phyloP scores from a whole-genome alignment of 2,797 vertebrate genomes.

The Chaetodon trifasciatus region DNA sequence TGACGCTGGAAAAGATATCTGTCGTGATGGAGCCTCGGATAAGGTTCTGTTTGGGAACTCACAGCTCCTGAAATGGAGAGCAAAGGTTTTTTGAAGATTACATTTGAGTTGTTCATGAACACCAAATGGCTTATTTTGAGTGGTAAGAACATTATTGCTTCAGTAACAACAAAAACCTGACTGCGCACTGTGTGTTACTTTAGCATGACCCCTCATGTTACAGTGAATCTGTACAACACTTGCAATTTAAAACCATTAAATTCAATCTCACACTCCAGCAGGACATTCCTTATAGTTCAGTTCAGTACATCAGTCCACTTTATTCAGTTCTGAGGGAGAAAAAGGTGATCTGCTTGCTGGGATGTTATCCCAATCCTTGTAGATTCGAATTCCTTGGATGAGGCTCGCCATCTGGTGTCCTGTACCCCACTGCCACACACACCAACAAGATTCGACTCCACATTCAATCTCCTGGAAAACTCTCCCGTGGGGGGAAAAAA shows the following conservation, averaged over 20 bases:
- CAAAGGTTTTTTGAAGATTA: constrained; percentile 22
- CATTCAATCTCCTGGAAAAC: too few species aligned
- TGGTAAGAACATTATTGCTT: background rate
- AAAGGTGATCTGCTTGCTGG: background rate
- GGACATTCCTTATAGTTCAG: too few species aligned
- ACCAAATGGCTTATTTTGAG: background rate
- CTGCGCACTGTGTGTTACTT: background rate
- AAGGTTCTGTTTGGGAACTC: constrained; percentile 20
- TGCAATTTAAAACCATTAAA: background rate
- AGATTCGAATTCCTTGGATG: background rate
- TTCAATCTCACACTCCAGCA: background rate
- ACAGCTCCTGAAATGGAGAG: background rate
- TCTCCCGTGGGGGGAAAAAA: background rate
- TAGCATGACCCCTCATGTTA: background rate
- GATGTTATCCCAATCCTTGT: background rate
- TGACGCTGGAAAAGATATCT: constrained; percentile 29
- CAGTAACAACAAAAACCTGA: background rate
- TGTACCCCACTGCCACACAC: background rate
- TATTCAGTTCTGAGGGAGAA: background rate
- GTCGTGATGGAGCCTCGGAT: constrained; percentile 16
- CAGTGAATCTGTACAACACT: background rate
- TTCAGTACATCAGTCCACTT: background rate
- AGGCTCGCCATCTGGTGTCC: background rate
- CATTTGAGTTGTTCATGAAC: constrained; percentile 10
- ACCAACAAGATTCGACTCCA: too few species aligned